Evolutionary conservation across 2,113 vertebrate genomes (phyloP).

Genomic region (Sebastes schlegelii): DNA sequence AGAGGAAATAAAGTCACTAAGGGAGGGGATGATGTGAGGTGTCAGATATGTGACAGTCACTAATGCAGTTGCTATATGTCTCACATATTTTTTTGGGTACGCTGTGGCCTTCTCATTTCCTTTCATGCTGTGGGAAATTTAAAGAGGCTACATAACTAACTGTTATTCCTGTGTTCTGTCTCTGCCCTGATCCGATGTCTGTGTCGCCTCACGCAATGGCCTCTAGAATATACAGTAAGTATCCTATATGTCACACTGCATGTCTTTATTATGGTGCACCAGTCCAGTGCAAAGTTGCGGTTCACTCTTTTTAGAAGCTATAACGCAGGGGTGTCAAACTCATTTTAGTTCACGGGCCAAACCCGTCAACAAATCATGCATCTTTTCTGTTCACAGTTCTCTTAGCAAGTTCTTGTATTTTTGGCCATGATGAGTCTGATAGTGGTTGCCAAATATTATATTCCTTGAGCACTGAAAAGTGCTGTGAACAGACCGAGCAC

Average conservation of each 20-base stretch:
- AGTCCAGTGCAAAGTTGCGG: not conserved
- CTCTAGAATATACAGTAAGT: slow-evolving; percentile 96
- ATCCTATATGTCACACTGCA: slow-evolving; percentile 15
- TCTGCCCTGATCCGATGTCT: slow-evolving; percentile 60
- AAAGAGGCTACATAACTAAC: slow-evolving; percentile 16
- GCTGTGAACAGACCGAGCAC: no score
- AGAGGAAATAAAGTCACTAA: not conserved
- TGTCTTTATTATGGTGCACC: not conserved
- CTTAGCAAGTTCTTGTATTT: no score
- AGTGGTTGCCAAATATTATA: no score
- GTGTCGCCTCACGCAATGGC: slow-evolving; percentile 63
- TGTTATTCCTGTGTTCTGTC: slow-evolving; percentile 57
- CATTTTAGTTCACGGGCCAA: no score
- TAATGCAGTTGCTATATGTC: not conserved
- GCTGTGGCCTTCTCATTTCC: not conserved
- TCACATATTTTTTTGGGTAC: not conserved
- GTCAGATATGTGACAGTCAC: not conserved
- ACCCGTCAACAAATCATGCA: no score
- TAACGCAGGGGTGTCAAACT: not conserved
- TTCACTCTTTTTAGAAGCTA: not conserved
- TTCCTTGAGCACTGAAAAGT: no score
- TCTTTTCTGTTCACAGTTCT: no score
- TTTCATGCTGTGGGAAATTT: not conserved
- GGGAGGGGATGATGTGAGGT: slow-evolving; percentile 1
- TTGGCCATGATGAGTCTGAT: no score